Evolutionary conservation across 2,113 vertebrate genomes (phyloP).

Genomic region (Pseudorhombus dupliciocellatus): DNA sequence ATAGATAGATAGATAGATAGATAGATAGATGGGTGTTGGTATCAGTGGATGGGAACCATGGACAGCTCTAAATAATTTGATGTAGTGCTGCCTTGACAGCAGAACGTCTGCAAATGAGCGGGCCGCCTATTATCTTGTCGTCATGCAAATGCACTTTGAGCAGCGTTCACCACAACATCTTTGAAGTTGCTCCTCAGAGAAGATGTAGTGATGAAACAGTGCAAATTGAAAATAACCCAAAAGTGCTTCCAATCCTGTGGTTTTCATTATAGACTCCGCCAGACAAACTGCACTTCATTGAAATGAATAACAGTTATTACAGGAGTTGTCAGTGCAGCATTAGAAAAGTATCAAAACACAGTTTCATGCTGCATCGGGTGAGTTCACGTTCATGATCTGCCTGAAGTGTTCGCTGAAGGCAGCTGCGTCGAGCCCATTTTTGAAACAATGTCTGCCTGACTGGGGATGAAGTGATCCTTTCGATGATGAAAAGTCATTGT

Average conservation of each 20-base stretch:
- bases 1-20: constrained; percentile 8
- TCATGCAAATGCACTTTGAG: constrained; percentile 39
- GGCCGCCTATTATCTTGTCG: constrained; percentile 37
- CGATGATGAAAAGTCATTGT: constrained; percentile 66
- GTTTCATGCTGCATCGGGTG: constrained; percentile 16
- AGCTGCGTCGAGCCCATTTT: constrained; percentile 36
- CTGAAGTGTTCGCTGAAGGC: constrained; percentile 14
- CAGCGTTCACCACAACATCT: constrained; percentile 17
- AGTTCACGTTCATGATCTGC: background rate
- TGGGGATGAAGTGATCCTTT: constrained; percentile 50
- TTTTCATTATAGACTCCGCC: constrained; percentile 29
- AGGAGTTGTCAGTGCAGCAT: constrained; percentile 7
- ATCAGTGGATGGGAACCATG: constrained; percentile 5
- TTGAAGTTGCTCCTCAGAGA: constrained; percentile 31
- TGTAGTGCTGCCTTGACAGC: constrained; percentile 29
- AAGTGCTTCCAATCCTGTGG: constrained; percentile 11
- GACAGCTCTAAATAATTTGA: constrained; percentile 33
- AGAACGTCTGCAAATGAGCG: constrained; percentile 28
- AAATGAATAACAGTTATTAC: constrained; percentile 11
- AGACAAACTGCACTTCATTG: background rate
- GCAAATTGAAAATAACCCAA: constrained; percentile 27
- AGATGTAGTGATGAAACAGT: constrained; percentile 15
- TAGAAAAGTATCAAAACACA: constrained; percentile 3
- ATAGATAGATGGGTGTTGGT: background rate
- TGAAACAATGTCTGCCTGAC: constrained; percentile 34